A percentile compares a stretch with the other conserved stretches of the same genome.
Conservation (phyloP, 2,113 vertebrate species). For the Acrocephalus kingi region DNA sequence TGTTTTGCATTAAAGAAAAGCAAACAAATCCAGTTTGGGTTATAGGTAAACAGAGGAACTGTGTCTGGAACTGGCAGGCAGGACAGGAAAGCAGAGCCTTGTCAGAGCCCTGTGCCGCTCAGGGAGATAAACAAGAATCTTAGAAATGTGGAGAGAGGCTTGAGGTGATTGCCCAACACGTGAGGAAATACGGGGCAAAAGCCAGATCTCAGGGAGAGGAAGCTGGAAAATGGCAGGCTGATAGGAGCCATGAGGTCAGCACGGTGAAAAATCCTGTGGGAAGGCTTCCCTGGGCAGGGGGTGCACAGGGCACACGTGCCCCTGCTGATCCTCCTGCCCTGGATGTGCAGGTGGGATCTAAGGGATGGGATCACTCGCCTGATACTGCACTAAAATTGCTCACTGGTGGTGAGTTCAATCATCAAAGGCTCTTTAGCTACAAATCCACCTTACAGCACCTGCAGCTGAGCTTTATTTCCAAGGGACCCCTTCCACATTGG, state of each 20-base stretch:
- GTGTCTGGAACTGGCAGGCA: neutral
- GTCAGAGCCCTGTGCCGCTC: accelerated
- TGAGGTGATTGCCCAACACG: constrained; percentile 33
- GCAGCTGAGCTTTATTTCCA: neutral
- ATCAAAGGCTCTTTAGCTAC: neutral
- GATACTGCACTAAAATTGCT: neutral
- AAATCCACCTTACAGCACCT: neutral
- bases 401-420: neutral
- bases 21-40: neutral
- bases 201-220: constrained; percentile 41
- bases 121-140: constrained; percentile 38
- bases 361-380: neutral
- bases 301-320: neutral
- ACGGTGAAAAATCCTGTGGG: constrained; percentile 29
- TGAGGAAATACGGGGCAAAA: constrained; percentile 46
- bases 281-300: neutral
- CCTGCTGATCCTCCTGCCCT: neutral
- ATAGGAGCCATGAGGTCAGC: neutral
- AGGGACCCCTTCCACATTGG: neutral
- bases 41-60: constrained; percentile 53
- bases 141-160: constrained; percentile 42
- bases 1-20: neutral
- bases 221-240: constrained; percentile 56
- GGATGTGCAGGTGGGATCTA: neutral
- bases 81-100: constrained; percentile 23